A percentile compares a stretch with the other conserved stretches of the same genome.
Evolutionary conservation across 2,113 vertebrate species (phyloP).

Genomic region (Alligator sinensis): DNA sequence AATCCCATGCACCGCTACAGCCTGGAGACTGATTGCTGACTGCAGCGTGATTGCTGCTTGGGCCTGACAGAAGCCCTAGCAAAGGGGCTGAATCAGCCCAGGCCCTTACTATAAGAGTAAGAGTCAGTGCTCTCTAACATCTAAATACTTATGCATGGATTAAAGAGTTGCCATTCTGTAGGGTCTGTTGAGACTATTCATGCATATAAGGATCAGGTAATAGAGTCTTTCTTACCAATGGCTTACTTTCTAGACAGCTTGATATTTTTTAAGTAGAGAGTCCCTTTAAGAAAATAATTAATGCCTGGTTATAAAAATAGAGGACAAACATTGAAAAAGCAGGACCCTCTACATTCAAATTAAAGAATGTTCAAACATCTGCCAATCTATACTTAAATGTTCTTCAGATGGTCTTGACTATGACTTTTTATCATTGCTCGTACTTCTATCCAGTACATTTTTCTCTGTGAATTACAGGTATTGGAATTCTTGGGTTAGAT

Average conservation of each 20-base stretch:
- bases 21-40: no score
- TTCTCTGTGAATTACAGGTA: background rate
- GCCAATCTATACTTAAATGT: no score
- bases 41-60: no score
- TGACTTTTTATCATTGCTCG: background rate
- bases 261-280: background rate
- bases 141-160: background rate
- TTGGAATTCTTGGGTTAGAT: background rate
- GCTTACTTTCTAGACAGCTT: background rate
- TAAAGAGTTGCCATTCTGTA: background rate
- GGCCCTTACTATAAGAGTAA: no score
- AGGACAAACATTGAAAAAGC: background rate
- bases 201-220: background rate
- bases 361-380: background rate
- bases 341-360: background rate
- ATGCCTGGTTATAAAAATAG: background rate
- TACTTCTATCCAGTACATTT: background rate
- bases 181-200: background rate
- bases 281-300: background rate
- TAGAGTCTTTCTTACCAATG: background rate
- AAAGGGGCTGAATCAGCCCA: no score
- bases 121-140: no score
- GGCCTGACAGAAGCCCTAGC: no score
- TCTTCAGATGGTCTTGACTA: background rate
- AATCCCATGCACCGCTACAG: no score